These are phyloP conservation scores for Drosophila demipolita DNA, from an alignment of 2,888 invertebrate species.

Conservation along the genomic window DNA sequence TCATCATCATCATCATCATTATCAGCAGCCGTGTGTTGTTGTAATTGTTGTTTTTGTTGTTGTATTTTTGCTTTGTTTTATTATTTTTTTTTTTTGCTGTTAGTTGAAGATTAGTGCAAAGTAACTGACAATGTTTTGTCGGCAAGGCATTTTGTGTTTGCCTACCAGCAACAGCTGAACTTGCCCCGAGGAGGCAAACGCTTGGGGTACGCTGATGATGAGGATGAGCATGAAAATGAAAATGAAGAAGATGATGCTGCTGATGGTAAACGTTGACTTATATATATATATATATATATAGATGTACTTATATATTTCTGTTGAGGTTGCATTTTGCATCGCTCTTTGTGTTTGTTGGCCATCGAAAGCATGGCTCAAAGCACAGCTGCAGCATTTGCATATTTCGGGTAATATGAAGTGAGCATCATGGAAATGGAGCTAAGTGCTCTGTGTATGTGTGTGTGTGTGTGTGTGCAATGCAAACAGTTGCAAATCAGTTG, in stretches of 20 bases:
- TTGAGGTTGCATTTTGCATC: conserved; percentile 69
- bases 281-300: background rate
- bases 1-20: conserved; percentile 35
- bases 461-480: conserved; percentile 22
- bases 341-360: conserved; percentile 44
- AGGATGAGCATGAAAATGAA: conserved; percentile 1
- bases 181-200: conserved; percentile 29
- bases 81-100: conserved; percentile 48
- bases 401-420: conserved; percentile 38
- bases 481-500: conserved; percentile 49
- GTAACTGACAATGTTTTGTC: conserved; percentile 54
- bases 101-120: conserved; percentile 71
- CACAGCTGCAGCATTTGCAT: conserved; percentile 47
- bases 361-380: conserved; percentile 34
- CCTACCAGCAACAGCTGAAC: conserved; percentile 49
- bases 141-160: conserved; percentile 56
- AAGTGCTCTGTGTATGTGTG: conserved; percentile 6
- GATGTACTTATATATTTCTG: conserved; percentile 40
- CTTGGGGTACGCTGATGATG: conserved; percentile 2
- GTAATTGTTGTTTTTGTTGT: too few species aligned
- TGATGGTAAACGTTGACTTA: conserved; percentile 28
- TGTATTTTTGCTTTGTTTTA: conserved; percentile 34
- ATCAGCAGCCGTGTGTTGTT: conserved; percentile 18
- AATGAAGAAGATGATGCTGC: conserved; percentile 4
- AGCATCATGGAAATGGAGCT: conserved; percentile 19